phyloP scores from a whole-genome alignment of 1,140 invertebrate genomes.

The Laupala kohalensis region DNA sequence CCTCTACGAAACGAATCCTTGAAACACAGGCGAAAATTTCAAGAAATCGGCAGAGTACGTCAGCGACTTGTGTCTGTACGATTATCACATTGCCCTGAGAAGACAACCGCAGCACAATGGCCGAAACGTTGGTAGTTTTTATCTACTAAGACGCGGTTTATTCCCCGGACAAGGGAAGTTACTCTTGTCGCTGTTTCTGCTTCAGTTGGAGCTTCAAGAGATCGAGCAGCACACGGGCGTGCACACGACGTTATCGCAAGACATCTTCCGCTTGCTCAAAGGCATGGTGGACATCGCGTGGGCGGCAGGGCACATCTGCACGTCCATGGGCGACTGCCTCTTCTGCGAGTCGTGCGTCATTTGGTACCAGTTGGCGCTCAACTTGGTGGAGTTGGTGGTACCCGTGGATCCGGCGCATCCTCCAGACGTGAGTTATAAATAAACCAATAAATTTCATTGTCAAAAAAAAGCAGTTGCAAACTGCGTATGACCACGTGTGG shows the following conservation, averaged over 20 bases:
- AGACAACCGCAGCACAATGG: too few relatives aligned
- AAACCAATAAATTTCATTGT: background rate
- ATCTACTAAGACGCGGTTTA: background rate
- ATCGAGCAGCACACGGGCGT: constrained; percentile 72
- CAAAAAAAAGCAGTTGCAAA: too few relatives aligned
- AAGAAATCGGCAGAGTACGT: too few relatives aligned
- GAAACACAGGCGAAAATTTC: too few relatives aligned
- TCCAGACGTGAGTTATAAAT: constrained; percentile 50
- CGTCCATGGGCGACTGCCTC: constrained; percentile 52
- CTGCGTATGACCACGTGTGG: too few relatives aligned
- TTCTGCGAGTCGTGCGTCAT: constrained; percentile 86
- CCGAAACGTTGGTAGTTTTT: too few relatives aligned
- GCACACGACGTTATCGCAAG: constrained; percentile 57
- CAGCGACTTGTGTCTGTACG: too few relatives aligned
- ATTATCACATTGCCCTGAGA: too few relatives aligned
- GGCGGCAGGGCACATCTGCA: constrained; percentile 58
- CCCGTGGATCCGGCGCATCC: constrained; percentile 57
- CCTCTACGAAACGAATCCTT: too few relatives aligned
- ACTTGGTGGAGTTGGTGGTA: constrained; percentile 65
- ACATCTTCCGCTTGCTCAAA: constrained; percentile 64
- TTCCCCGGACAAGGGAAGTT: background rate
- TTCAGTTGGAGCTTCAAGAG: constrained; percentile 82
- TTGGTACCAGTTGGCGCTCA: constrained; percentile 81
- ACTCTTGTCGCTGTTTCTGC: background rate
- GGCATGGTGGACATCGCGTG: constrained; percentile 64